Percentiles rank a stretch among this genome's conserved stretches.
Conservation (phyloP, 1,140 invertebrate species). For the Heliconius hermathena region DNA sequence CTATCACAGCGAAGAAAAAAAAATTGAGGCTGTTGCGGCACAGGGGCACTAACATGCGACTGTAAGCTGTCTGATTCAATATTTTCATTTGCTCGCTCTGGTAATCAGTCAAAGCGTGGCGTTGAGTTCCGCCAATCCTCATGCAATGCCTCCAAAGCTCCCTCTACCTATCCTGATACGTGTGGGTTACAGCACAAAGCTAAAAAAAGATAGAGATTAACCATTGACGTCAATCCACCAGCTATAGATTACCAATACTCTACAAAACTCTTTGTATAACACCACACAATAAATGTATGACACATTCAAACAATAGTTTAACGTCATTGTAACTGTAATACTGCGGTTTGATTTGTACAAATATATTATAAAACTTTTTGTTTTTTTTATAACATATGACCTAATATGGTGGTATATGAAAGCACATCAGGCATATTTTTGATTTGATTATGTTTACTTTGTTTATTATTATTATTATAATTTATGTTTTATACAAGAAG, state of each 20-base stretch:
- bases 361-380: neutral
- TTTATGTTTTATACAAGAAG: neutral
- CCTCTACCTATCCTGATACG: no score
- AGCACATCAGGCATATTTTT: no score
- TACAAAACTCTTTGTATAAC: neutral
- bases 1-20: no score
- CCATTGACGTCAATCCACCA: neutral
- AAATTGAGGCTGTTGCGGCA: no score
- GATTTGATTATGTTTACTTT: neutral
- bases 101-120: no score
- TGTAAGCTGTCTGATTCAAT: no score
- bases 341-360: neutral
- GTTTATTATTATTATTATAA: neutral
- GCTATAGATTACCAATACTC: neutral
- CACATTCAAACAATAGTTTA: constrained; percentile 8
- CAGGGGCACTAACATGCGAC: no score
- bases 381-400: neutral
- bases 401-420: neutral
- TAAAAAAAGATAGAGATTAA: neutral
- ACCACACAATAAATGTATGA: constrained; percentile 2
- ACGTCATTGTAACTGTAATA: constrained; percentile 11
- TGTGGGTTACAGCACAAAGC: no score
- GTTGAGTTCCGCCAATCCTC: no score
- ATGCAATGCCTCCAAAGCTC: no score
- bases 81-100: no score